phyloP scores from a whole-genome alignment of 2,888 invertebrate genomes.

The Aproaerema taeniolella region DNA sequence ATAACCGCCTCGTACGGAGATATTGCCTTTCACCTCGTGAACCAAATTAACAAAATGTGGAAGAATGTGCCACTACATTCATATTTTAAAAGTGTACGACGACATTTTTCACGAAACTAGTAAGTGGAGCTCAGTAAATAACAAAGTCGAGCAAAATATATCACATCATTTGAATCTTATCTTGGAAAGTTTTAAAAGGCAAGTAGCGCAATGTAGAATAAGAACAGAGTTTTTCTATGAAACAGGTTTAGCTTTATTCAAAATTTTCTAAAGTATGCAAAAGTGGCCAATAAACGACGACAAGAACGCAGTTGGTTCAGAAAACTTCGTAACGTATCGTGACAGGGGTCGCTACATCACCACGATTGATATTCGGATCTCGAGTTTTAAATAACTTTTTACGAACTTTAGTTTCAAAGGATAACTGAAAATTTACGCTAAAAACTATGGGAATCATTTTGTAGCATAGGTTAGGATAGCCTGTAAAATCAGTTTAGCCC shows the following conservation, averaged over 20 bases:
- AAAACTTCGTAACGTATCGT: slow-evolving; percentile 15
- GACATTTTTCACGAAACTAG: no score
- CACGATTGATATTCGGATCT: slow-evolving; percentile 14
- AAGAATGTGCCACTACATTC: background rate
- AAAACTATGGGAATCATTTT: background rate
- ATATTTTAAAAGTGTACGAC: no score
- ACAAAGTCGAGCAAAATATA: no score
- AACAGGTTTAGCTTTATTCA: slow-evolving; percentile 10
- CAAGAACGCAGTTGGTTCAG: slow-evolving; percentile 13
- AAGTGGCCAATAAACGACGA: slow-evolving; percentile 12
- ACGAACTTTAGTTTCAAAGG: slow-evolving; percentile 6
- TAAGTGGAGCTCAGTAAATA: no score
- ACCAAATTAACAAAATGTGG: slow-evolving; percentile 6
- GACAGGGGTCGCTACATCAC: slow-evolving; percentile 16
- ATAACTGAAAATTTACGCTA: slow-evolving; percentile 4
- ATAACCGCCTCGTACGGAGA: slow-evolving; percentile 29
- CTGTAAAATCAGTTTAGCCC: slow-evolving; percentile 13
- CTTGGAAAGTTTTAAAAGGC: no score
- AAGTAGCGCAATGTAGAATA: no score
- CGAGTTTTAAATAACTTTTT: slow-evolving; percentile 12
- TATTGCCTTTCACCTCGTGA: slow-evolving; percentile 22
- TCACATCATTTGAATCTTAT: no score
- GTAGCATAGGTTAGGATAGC: slow-evolving; percentile 26
- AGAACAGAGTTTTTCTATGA: no score
- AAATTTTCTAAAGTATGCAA: slow-evolving; percentile 4